Base-by-base conservation (phyloP, 2,888 invertebrate genomes). In the Phengaris alcon region DNA sequence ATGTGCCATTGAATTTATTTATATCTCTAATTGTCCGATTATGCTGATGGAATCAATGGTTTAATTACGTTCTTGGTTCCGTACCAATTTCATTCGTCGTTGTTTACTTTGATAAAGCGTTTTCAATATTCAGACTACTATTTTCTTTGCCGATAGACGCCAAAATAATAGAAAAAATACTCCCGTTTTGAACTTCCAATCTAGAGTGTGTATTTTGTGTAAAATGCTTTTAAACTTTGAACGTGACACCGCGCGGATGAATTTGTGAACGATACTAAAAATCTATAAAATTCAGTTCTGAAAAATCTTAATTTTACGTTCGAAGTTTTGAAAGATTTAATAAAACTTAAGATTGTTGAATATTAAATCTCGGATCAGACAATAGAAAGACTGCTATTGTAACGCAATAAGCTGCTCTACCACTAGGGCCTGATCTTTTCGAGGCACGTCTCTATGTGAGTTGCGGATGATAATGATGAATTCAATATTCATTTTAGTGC, bases 1-100 rank as follows among this genome's bases (percentile, higher is more conserved):
- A 77, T 75, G 73, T 79, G 78, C 77, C 79, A 78, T 79, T 78
- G 78, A 77, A 78, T 78, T 77, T 79, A 78, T 78, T 79, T 79
- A 76, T 79, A 77, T 77, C 72, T 54, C 54, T 72, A 72, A 54
- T 72, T 72, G 72, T 54, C 35, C 52, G 52, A 72, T 72, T 72
- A 70, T 52, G 72, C 72, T 52, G 72, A 72, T 72, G 51, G 72
- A 52, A 72, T 35, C 70, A 51, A 70, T 51, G 72, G 52, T 52
- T 72, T 72, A 52, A 72, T 52, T 52, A 54, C 72, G 10, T 54
- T 54, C 51, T 54, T 54, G 35, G 22, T 72, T 54, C 22, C 52
- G 52, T 72, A 52, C 35, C 35, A 1, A 4, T 52, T 13, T 44
- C 35, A 15, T 64, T 13, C 64, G 64, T 64, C 64, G 64, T 44